Evolutionary conservation across 2,888 invertebrate species (phyloP), one percentile per base, ranked within the genome.

Genomic region (Globia sparganii): DNA sequence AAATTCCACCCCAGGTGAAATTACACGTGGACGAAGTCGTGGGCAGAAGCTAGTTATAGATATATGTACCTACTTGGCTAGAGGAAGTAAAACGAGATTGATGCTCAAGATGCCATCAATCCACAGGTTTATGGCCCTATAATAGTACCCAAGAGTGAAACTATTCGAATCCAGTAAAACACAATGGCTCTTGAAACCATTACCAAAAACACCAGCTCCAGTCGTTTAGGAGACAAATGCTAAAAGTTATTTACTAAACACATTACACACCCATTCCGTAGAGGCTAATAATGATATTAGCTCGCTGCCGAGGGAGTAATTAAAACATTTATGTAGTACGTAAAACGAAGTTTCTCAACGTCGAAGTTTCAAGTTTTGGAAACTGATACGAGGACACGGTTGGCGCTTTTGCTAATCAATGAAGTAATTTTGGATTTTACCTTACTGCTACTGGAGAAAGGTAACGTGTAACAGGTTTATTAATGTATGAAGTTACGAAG

Each of bases 201-300:
- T 80, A 76, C 84, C 72, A 72, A 71, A 80, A 83, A 80, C 84
- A 83, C 76, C 66, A 68, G 9, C 68, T 40, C 25, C 34, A 67
- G 70, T 76, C 72, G 72, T 84, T 83, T 84, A 70, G 9, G 80
- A 83, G 83, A 83, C 70, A 84, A 84, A 83, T 84, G 84, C 70
- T 84, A 62, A 84, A 83, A 83, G 83, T 83, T 83, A 68, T 80
- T 76, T 76, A 64, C 72, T 67, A 75, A 80, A 84, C 84, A 84
- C 83, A 80, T 83, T 84, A 83, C 70, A 84, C 62, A 49, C 34
- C 66, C 81, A 80, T 84, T 84, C 76, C 70, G 28, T 34, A 21
- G 74, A 59, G 76, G 70, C 72, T 84, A 84, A 80, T 84, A 84
- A 83, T 84, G 72, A 76, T 84, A 83, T 83, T 71, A 83, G 70